Evolutionary conservation across 2,888 invertebrate species (phyloP), one percentile per base, ranked within the genome.

Genomic region (Sepiola atlantica): DNA sequence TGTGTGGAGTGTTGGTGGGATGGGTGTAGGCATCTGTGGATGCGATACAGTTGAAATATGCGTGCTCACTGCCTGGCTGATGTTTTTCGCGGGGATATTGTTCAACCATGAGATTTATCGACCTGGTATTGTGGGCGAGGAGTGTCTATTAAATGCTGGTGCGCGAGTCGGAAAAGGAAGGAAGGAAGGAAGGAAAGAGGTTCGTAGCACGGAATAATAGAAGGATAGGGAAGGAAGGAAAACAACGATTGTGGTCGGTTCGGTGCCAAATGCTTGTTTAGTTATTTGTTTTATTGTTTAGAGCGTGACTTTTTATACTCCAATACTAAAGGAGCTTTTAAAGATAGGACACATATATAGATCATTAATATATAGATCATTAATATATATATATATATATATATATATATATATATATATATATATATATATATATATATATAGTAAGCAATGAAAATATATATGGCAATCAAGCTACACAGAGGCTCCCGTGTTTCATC

Each of bases 1-100:
- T n/a, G n/a, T n/a, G 77, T 0, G n/a, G n/a, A 1, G 14, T 12
- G 14, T 0, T 10, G n/a, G 10, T 0, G n/a, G 12, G 2, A 12
- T 2, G n/a, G 20, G 20, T 20, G 57, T 6, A 16, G 20, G 57
- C 28, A 77, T 77, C 28, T 77, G 77, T 77, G 77, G 77, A 24
- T 28, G 77, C 77, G 77, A 77, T 77, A 77, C n/a, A 28, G 28
- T 24, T 77, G 77, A 28, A n/a, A 77, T 77, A 77, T 77, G 77
- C 77, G 24, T 24, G 61, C 61, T 61, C 61, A 28, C 8, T 77
- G 77, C 28, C n/a, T 77, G 77, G 77, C n/a, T 77, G 77, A 28
- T 28, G 77, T 10, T 24, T 77, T 45, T 77, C 77, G 10, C 8
- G 24, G 14, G 14, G 77, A 77, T 77, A 77, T 32, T 77, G 77